Percentiles rank a stretch among this genome's conserved stretches.
Evolutionary conservation across 1,140 invertebrate genomes (phyloP).

Genomic region (Gonioctena quinquepunctata): DNA sequence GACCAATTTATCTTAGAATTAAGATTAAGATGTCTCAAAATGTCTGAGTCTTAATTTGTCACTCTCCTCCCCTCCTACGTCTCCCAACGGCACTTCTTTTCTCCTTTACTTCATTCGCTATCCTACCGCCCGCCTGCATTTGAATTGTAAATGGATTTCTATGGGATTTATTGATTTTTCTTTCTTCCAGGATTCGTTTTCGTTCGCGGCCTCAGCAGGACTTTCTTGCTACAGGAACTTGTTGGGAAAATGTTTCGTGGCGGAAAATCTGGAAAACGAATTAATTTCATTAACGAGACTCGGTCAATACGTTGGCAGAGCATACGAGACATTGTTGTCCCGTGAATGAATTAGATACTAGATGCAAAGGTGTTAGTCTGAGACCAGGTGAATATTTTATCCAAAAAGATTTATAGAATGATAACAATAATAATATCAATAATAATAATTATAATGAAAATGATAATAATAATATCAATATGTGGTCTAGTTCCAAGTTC

Average conservation of each 20-base stretch:
- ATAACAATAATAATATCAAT: no score
- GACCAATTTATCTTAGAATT: constrained; percentile 57
- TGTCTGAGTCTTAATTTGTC: constrained; percentile 54
- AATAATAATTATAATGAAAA: no score
- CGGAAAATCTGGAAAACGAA: constrained; percentile 7
- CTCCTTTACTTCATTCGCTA: constrained; percentile 13
- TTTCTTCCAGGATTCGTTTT: constrained; percentile 19
- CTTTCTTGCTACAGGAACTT: constrained; percentile 11
- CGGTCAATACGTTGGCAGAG: not conserved
- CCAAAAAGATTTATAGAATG: no score
- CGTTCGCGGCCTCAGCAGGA: not conserved
- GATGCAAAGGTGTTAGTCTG: no score
- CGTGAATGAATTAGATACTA: no score
- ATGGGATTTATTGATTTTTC: constrained; percentile 47
- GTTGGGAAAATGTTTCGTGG: not conserved
- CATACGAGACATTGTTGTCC: no score
- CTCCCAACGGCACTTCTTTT: constrained; percentile 33
- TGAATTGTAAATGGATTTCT: constrained; percentile 50
- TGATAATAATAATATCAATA: no score
- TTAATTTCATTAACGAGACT: not conserved
- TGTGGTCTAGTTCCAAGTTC: no score
- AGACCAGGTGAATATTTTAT: no score
- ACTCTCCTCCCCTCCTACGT: constrained; percentile 29
- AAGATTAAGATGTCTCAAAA: constrained; percentile 54
- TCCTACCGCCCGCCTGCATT: constrained; percentile 31